These are phyloP conservation scores for Panzeria rudis DNA, from an alignment of 2,888 invertebrate genomes.

Conservation along the genomic window DNA sequence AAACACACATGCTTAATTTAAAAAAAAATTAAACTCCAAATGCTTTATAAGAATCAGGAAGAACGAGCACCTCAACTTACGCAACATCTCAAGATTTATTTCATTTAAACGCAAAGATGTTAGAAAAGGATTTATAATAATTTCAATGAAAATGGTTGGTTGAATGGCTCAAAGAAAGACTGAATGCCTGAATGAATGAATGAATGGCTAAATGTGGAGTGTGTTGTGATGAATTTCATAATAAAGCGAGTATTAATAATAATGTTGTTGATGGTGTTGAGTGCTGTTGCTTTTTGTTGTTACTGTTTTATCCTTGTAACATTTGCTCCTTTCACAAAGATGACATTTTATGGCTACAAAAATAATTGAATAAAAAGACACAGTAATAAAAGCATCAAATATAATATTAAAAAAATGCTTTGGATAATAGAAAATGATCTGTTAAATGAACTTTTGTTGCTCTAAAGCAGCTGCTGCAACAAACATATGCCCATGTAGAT, in stretches of 20 bases:
- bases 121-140: slow-evolving; percentile 66
- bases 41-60: slow-evolving; percentile 2
- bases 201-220: slow-evolving; percentile 38
- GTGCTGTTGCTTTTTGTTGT: slow-evolving; percentile 19
- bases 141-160: slow-evolving; percentile 61
- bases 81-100: slow-evolving; percentile 56
- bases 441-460: slow-evolving; percentile 51
- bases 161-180: slow-evolving; percentile 53
- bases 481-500: not conserved
- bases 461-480: slow-evolving; percentile 39
- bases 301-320: slow-evolving; percentile 45
- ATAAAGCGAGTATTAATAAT: slow-evolving; percentile 54
- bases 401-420: slow-evolving; percentile 24
- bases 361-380: slow-evolving; percentile 19
- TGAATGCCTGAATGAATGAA: slow-evolving; percentile 11
- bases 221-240: slow-evolving; percentile 51
- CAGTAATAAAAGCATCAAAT: slow-evolving; percentile 38
- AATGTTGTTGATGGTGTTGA: slow-evolving; percentile 30
- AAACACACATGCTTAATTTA: slow-evolving; percentile 21
- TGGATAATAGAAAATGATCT: slow-evolving; percentile 58
- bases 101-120: slow-evolving; percentile 35
- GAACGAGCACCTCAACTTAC: slow-evolving; percentile 24
- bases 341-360: slow-evolving; percentile 59
- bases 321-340: slow-evolving; percentile 55
- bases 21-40: slow-evolving; percentile 8